Evolutionary conservation across 37 sponge, comb jelly and placozoan species (phyloP), one percentile per base, ranked within the genome.

Genomic region (Haliclona indistincta): DNA sequence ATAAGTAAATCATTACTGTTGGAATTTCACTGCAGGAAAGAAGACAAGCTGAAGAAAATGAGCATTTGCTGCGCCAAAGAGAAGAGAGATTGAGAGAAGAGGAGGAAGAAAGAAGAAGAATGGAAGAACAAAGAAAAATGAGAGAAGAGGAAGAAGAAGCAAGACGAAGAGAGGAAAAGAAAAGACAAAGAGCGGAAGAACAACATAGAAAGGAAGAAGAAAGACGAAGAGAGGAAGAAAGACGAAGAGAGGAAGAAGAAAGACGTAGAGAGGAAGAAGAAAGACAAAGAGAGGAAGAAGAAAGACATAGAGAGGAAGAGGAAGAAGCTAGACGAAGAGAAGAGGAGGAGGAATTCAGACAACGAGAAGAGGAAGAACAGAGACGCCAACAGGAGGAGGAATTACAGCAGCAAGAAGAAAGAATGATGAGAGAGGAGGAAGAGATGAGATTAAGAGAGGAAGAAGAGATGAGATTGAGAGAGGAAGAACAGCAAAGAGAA

Each of bases 71-170:
- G 54, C 69, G 61, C 44, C 43, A 42, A 36, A 76, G 63, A 32
- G 26, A 35, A 30, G 60, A 32, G 11, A 43, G 47, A 56, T 47
- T 77, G 36, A 47, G 30, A 52, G 35, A 33, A 67, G 68, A 73
- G 49, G 73, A 81, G 39, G 73, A 70, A 43, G 77, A 87, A 43
- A 51, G 25, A 25, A 30, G 35, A 34, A 3, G 33, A 72, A 66
- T 71, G 69, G 47, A 67, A 74, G 66, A 79, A 62, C 33, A 74
- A 52, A 45, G 39, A 64, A 74, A 32, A 64, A 44, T 29, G 49
- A 28, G 33, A n/a, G 20, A 43, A 28, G 77, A 77, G 49, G 54
- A 64, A 77, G 64, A 64, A 30, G 55, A 64, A 43, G 30, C 7
- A 56, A 51, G 45, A 32, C 55, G 37, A 32, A 11, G 15, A 54